These are phyloP conservation scores for Myrmecophaga tridactyla DNA, from an alignment of 2,113 vertebrate species.

Conservation along the genomic window DNA sequence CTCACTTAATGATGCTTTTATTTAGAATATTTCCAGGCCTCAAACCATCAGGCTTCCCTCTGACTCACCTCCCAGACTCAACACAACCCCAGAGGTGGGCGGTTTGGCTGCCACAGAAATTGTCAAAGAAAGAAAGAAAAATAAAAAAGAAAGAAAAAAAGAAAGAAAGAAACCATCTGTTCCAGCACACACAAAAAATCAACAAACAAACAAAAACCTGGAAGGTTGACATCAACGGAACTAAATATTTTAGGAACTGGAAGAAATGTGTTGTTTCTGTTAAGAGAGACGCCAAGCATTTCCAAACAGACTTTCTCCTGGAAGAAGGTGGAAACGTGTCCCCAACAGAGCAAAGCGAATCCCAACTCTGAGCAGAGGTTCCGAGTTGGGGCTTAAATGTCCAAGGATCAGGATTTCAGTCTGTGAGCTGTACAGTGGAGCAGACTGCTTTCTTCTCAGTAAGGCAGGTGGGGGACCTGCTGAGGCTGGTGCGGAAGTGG, in stretches of 20 bases:
- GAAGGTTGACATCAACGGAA: neutral
- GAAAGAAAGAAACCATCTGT: neutral
- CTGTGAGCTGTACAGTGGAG: neutral
- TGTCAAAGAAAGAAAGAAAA: neutral
- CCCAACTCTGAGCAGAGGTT: neutral
- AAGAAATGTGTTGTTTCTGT: neutral
- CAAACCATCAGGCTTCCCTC: too few relatives aligned
- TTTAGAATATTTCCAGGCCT: too few relatives aligned
- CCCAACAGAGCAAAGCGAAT: neutral
- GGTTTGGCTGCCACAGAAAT: neutral
- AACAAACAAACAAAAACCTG: too few relatives aligned
- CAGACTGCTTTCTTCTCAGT: neutral
- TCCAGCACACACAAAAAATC: neutral
- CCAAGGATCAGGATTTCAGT: neutral
- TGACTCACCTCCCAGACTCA: too few relatives aligned
- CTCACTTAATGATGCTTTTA: too few relatives aligned
- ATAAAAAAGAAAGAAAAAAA: too few relatives aligned
- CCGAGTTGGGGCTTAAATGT: rapidly evolving
- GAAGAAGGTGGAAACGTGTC: neutral
- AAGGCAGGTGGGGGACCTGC: neutral
- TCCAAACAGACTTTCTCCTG: neutral
- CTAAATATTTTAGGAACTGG: neutral
- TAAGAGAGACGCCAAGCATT: neutral
- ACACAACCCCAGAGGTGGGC: too few relatives aligned
- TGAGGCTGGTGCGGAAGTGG: neutral